Percentiles rank a stretch among this genome's conserved stretches.
Conservation (phyloP, 2,113 vertebrate genomes). For the Ariopsis seemanni region DNA sequence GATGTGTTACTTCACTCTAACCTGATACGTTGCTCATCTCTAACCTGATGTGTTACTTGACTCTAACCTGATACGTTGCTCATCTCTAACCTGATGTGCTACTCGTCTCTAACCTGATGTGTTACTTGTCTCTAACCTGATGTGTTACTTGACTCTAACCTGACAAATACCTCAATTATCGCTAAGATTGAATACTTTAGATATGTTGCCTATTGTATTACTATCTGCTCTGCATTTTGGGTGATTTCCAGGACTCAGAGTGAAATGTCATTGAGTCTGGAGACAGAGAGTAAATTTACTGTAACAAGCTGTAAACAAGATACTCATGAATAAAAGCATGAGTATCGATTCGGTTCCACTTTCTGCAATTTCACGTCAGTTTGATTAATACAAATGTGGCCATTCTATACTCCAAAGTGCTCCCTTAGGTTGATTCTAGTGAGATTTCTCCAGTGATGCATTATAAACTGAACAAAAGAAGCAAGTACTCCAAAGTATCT, state of each 20-base stretch:
- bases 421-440: conserved; percentile 13
- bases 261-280: conserved; percentile 24
- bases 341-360: conserved; percentile 36
- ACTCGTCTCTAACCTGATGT: not conserved
- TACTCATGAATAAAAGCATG: conserved; percentile 40
- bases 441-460: conserved; percentile 6
- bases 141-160: not conserved
- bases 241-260: conserved; percentile 8
- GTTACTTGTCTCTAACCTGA: not conserved
- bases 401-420: conserved; percentile 28
- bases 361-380: conserved; percentile 24
- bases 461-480: conserved; percentile 10
- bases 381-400: conserved; percentile 40
- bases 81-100: not conserved
- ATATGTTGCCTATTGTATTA: not conserved
- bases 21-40: not conserved
- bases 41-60: not conserved
- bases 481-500: not conserved
- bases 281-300: conserved; percentile 31
- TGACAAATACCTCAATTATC: not conserved
- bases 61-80: not conserved
- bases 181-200: not conserved
- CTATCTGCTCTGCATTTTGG: not conserved
- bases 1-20: not conserved
- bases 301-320: conserved; percentile 42